A percentile compares a stretch with the other conserved stretches of the same genome.
Evolutionary conservation across 2,888 invertebrate genomes (phyloP).

Genomic region (Epiperipatus broadwayi): DNA sequence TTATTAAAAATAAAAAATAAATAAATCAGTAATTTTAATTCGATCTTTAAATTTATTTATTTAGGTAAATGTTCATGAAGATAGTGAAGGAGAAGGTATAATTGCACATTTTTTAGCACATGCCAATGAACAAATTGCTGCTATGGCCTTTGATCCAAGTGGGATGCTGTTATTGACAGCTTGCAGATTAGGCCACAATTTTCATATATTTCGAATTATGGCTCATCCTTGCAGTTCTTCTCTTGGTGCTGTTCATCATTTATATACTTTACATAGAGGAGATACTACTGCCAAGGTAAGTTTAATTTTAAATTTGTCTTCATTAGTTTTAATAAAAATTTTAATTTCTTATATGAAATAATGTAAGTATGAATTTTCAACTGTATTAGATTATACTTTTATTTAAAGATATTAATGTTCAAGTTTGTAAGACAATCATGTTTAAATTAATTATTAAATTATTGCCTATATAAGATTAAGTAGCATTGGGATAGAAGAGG

Average conservation of each 20-base stretch:
- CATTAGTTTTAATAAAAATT: too few species aligned
- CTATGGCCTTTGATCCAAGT: slow-evolving; percentile 71
- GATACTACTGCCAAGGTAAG: slow-evolving; percentile 81
- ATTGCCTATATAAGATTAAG: too few species aligned
- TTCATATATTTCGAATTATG: slow-evolving; percentile 82
- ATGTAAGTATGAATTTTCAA: too few species aligned
- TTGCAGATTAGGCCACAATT: slow-evolving; percentile 78
- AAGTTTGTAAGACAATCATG: too few species aligned
- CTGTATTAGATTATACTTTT: too few species aligned
- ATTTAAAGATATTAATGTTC: too few species aligned
- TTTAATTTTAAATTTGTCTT: slow-evolving; percentile 11
- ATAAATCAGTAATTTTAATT: neutral
- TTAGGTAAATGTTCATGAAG: slow-evolving; percentile 40
- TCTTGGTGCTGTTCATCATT: slow-evolving; percentile 68
- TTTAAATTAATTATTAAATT: too few species aligned
- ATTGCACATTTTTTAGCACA: slow-evolving; percentile 75
- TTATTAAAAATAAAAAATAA: too few species aligned
- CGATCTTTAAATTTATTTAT: neutral
- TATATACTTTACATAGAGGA: slow-evolving; percentile 81
- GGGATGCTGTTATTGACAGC: slow-evolving; percentile 75
- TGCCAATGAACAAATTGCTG: slow-evolving; percentile 58
- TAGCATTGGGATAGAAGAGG: too few species aligned
- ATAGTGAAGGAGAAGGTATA: slow-evolving; percentile 43
- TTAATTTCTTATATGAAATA: too few species aligned
- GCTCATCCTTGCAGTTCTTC: slow-evolving; percentile 74